A percentile compares a stretch with the other conserved stretches of the same genome.
These are phyloP conservation scores for Crossaster papposus DNA, from an alignment of 53 echinoderm and acorn worm species.

Conservation along the genomic window DNA sequence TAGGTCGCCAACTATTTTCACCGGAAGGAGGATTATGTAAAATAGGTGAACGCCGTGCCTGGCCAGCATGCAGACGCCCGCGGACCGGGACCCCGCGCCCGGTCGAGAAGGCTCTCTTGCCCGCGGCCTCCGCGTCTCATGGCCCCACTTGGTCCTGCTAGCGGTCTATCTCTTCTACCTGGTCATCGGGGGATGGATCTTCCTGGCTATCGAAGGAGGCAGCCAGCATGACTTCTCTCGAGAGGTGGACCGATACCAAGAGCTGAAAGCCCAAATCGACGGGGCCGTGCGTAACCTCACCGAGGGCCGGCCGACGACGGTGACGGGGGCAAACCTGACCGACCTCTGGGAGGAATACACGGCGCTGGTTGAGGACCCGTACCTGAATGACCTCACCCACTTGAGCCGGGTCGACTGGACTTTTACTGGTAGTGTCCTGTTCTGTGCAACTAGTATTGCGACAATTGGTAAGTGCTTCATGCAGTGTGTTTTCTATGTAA, in stretches of 20 bases:
- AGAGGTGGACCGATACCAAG: neutral
- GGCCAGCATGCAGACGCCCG: neutral
- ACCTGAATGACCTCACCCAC: neutral
- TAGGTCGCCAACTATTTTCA: no score
- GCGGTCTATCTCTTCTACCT: conserved; percentile 41
- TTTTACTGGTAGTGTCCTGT: conserved; percentile 76
- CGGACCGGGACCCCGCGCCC: neutral
- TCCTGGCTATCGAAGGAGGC: conserved; percentile 41
- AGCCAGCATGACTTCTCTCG: neutral
- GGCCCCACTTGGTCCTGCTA: conserved; percentile 38
- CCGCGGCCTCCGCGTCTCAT: conserved; percentile 6
- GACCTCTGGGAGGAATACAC: conserved; percentile 22
- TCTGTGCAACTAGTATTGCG: conserved; percentile 84
- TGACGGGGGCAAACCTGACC: conserved; percentile 20
- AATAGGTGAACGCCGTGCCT: neutral
- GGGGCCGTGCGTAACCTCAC: neutral
- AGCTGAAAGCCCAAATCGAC: neutral
- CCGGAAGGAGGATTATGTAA: no score
- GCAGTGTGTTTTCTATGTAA: neutral
- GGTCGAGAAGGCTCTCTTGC: neutral
- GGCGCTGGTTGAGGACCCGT: neutral
- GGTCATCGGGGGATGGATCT: conserved; percentile 25
- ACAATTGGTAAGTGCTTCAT: conserved; percentile 77
- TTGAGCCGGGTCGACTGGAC: conserved; percentile 46
- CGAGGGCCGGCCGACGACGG: neutral